phyloP scores from a whole-genome alignment of 2,113 vertebrate genomes.

The Marcusenius ussheri region DNA sequence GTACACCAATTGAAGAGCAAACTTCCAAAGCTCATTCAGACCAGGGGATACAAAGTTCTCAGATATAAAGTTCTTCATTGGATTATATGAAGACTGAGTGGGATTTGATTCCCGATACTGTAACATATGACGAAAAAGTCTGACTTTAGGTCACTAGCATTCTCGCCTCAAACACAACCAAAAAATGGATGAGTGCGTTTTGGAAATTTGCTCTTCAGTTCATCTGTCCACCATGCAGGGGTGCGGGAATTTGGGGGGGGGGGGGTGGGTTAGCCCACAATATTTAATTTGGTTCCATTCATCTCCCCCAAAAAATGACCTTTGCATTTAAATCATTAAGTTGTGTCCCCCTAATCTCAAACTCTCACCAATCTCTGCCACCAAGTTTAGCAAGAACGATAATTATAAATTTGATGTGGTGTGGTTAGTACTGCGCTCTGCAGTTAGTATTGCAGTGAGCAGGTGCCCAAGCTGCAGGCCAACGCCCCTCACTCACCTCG shows the following conservation, averaged over 20 bases:
- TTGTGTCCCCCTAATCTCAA: background rate
- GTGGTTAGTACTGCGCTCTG: background rate
- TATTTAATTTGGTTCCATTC: background rate
- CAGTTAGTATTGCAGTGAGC: background rate
- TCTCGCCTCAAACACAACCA: too few species aligned
- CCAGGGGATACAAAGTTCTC: background rate
- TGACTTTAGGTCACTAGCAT: background rate
- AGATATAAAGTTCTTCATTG: background rate
- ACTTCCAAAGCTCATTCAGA: background rate
- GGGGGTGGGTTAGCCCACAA: background rate
- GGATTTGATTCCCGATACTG: background rate
- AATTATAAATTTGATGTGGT: background rate
- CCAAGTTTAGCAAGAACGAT: background rate
- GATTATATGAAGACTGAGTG: background rate
- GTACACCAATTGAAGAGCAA: background rate
- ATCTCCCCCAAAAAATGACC: background rate
- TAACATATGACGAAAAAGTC: background rate
- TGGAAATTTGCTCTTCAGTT: too few species aligned
- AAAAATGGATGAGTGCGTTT: too few species aligned
- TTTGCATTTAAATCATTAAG: background rate
- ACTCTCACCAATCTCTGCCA: background rate
- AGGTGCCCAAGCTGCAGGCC: background rate
- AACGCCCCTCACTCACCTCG: constrained; percentile 56
- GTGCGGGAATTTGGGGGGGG: background rate
- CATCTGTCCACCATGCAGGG: too few species aligned